These are phyloP conservation scores for Xiphorhynchus erythropygius DNA, from an alignment of 2,797 vertebrate species.

Conservation along the genomic window DNA sequence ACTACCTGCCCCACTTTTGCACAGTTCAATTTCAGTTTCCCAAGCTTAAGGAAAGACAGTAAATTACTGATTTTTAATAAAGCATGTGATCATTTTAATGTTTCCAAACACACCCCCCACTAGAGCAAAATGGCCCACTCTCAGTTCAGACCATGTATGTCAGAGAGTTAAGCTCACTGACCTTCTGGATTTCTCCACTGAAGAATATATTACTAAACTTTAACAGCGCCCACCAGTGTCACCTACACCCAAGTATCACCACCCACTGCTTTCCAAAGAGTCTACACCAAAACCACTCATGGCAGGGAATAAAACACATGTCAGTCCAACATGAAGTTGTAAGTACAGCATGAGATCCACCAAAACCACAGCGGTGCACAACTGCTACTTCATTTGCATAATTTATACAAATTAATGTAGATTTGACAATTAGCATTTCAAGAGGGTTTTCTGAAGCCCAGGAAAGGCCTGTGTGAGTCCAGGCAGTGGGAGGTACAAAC, in stretches of 20 bases:
- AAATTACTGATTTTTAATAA: not conserved
- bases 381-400: constrained; percentile 68
- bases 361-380: constrained; percentile 52
- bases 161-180: not conserved
- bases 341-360: constrained; percentile 59
- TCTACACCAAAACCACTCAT: constrained; percentile 51
- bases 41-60: not conserved
- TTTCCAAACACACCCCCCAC: not conserved
- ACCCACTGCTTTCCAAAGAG: constrained; percentile 55
- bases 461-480: constrained; percentile 47
- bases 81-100: not conserved
- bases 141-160: accelerated
- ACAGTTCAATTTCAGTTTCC: not conserved
- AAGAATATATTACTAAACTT: constrained; percentile 47
- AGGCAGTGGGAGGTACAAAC: constrained; percentile 17
- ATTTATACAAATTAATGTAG: constrained; percentile 74
- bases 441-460: constrained; percentile 60
- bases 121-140: not conserved
- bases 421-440: constrained; percentile 69
- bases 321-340: constrained; percentile 50
- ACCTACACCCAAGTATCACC: constrained; percentile 51
- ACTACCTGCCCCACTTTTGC: not conserved
- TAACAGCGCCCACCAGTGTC: constrained; percentile 40
- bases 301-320: constrained; percentile 30
- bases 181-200: not conserved